Evolutionary conservation across 2,113 vertebrate species (phyloP).

Genomic region (Pluvianellus socialis): DNA sequence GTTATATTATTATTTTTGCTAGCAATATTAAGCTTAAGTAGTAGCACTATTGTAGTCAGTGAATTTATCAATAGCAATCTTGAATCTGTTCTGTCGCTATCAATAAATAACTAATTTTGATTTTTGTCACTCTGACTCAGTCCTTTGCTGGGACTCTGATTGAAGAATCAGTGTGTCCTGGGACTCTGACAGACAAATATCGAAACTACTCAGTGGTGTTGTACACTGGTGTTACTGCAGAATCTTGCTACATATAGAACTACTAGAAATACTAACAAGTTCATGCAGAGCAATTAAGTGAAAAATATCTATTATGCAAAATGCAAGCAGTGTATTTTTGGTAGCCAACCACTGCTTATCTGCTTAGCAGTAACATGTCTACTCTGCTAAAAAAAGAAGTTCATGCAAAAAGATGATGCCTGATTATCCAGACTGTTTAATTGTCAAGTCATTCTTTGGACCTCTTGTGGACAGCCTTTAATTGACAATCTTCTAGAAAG

Average conservation of each 20-base stretch:
- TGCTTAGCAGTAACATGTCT: not conserved
- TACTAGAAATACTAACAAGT: not conserved
- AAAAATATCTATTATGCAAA: not conserved
- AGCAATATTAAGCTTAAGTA: too few relatives aligned
- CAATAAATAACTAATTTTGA: too few relatives aligned
- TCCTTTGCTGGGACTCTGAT: too few relatives aligned
- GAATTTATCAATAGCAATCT: too few relatives aligned
- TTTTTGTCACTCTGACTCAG: too few relatives aligned
- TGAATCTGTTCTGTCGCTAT: too few relatives aligned
- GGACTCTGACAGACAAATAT: too few relatives aligned
- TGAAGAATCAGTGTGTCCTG: too few relatives aligned
- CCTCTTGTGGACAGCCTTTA: not conserved
- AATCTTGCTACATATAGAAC: not conserved
- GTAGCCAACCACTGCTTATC: not conserved
- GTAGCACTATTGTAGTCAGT: too few relatives aligned
- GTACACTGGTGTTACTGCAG: not conserved
- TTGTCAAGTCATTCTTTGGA: not conserved
- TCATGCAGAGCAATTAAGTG: not conserved
- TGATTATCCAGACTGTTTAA: not conserved
- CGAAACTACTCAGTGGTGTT: not conserved
- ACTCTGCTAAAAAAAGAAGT: not conserved
- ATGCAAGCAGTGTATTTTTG: not conserved
- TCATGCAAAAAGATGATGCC: not conserved
- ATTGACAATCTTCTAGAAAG: not conserved
- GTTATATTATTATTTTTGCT: too few relatives aligned